Conservation (phyloP, 2,797 vertebrate species). For the Cyclura pinguis region DNA sequence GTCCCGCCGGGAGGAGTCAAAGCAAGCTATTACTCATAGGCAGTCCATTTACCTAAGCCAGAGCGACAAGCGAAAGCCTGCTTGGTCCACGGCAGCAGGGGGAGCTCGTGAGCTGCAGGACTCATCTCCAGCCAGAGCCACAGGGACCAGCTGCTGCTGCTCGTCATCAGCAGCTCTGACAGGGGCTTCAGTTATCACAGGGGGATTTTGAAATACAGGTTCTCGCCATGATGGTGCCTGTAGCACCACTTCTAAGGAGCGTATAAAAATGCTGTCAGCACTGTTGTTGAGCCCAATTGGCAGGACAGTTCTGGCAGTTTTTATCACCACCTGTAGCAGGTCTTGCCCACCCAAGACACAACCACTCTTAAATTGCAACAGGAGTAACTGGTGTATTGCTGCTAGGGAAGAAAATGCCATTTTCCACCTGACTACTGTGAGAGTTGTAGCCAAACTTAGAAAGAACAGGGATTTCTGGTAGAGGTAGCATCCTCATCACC, state of each 20-base stretch:
- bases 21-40: no score
- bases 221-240: no score
- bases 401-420: background rate
- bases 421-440: background rate
- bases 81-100: no score
- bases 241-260: background rate
- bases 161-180: no score
- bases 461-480: background rate
- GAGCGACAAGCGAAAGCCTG: no score
- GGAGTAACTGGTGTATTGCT: background rate
- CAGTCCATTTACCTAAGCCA: no score
- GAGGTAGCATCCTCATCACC: background rate
- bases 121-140: no score
- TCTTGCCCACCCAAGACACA: background rate
- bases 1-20: no score
- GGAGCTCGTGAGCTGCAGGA: no score
- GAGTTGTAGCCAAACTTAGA: background rate
- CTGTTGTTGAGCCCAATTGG: background rate
- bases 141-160: no score
- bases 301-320: background rate
- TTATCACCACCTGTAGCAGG: background rate
- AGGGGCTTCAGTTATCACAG: no score
- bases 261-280: background rate
- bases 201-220: background rate
- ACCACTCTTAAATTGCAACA: background rate